Base-by-base conservation (phyloP, 2,797 vertebrate species). In the Delichon dasypus region DNA sequence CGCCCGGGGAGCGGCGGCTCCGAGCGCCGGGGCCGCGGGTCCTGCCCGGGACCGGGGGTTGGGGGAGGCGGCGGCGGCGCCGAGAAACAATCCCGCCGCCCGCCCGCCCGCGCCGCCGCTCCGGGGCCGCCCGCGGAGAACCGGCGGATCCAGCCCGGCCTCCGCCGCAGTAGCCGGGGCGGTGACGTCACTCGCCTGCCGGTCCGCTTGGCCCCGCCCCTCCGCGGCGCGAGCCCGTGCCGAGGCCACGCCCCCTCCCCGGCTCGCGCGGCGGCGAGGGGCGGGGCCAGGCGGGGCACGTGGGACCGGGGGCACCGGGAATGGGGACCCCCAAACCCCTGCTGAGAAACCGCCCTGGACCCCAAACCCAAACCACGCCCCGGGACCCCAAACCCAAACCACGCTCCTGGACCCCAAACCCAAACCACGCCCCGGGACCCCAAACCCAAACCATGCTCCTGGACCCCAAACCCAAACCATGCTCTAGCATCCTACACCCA, bases 151-250 rank as follows among this genome's bases (percentile, higher is more conserved):
- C 67, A n/a, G 6, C 27, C 47, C 70, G n/a, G 50, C 40, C 23
- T 55, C 84, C 74, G 72, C 90, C 55, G 87, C 89, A 86, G 85
- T 58, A 80, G 80, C 77, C 75, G 70, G 44, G 26, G 23, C 32
- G 78, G 58, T 95, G 90, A 95, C 74, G 90, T 95, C 93, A 95
- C 78, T 62, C 48, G 42, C 23, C 81, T 48, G 36, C 61, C 55
- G 3, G 32, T 5, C 23, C 27, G 20, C 5, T 27, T 55, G 8
- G 68, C 25, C 66, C n/a, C 65, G 29, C 72, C 71, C 62, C 27
- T 64, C 26, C 40, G 6, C 50, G 45, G 61, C 40, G 55, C 50
- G 50, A 55, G 38, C 23, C 44, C 54, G 16, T 3, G 40, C 23
- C 10, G 13, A 38, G 38, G 27, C 79, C 84, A 25, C 89, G 65